Evolutionary conservation across 2,113 vertebrate genomes (phyloP), one percentile per base, ranked within the genome.

Genomic region (Hydropotes inermis): DNA sequence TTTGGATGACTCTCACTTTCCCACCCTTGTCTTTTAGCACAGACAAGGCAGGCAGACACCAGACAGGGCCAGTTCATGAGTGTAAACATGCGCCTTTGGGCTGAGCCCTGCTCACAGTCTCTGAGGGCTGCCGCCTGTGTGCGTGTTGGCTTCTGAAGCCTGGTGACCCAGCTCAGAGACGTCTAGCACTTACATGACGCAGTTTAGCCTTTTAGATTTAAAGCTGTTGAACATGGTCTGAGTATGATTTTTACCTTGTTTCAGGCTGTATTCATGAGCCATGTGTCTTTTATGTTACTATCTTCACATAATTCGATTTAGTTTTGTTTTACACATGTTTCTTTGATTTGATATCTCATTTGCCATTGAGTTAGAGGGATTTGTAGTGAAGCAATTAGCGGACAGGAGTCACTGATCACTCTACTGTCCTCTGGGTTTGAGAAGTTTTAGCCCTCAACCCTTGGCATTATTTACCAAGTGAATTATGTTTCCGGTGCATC

Each of bases 321-420:
- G 54, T 98, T 97, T 97, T 61, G 64, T 78, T 97, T 98, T 97
- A 36, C n/a, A 95, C 91, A 97, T 96, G 91, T 97, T 97, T 85
- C 39, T 98, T 98, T 98, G 60, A 93, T 96, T 98, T 98, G 95
- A 47, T 95, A 27, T 76, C 19, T 97, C 86, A 93, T 95, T 92
- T 97, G 88, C 93, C 96, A 82, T 96, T 50, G 52, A 96, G 57
- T 86, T 79, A 79, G 76, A 70, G 86, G 89, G 78, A 15, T 87
- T 89, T 86, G 3, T 9, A 45, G 33, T 19, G 30, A 78, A 70
- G 64, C 64, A 30, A 2, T 70, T 70, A 47, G 50, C 78, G 39
- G 91, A 27, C 12, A 45, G 57, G 27, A 15, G 27, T 21, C 13
- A 23, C 52, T 30, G 30, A n/a, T 43, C 12, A 70, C 30, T 33